Percentiles rank a stretch among this genome's conserved stretches.
Evolutionary conservation across 2,797 vertebrate species (phyloP).

Genomic region (Pelodytes ibericus): DNA sequence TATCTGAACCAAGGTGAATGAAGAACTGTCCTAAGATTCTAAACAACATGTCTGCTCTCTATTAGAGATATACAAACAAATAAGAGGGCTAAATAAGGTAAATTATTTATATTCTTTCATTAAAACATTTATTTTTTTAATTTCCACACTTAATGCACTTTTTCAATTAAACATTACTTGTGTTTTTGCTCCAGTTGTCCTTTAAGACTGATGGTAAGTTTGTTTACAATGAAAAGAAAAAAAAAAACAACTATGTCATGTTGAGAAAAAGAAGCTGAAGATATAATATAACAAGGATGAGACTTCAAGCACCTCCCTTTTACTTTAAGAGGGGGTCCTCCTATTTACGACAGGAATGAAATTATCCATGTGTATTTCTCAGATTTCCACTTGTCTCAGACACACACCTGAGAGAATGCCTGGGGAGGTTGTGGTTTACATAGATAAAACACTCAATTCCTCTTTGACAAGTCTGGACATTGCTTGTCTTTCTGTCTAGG

Average conservation of each 20-base stretch:
- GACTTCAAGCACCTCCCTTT: background rate
- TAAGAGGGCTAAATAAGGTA: too few species aligned
- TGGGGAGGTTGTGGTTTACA: slow-evolving; percentile 27
- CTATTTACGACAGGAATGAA: slow-evolving; percentile 9
- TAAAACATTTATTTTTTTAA: too few species aligned
- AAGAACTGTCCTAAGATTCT: too few species aligned
- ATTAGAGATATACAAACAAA: too few species aligned
- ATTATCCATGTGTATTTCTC: slow-evolving; percentile 20
- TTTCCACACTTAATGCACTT: too few species aligned
- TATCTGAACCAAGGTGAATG: too few species aligned
- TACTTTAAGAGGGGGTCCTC: slow-evolving; percentile 2
- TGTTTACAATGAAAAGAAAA: too few species aligned
- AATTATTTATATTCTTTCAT: too few species aligned
- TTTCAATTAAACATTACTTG: too few species aligned
- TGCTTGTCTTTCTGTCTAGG: slow-evolving; percentile 38
- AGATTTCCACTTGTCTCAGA: slow-evolving; percentile 22
- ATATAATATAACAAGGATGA: background rate
- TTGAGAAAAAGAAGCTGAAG: background rate
- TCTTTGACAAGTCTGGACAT: slow-evolving; percentile 59
- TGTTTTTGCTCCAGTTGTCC: too few species aligned
- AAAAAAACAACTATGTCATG: background rate
- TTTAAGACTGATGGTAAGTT: too few species aligned
- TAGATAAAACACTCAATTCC: slow-evolving; percentile 42
- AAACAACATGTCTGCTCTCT: too few species aligned
- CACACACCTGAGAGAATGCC: slow-evolving; percentile 53